Conservation (phyloP, 2,113 vertebrate species). For the Poeciliopsis occidentalis region DNA sequence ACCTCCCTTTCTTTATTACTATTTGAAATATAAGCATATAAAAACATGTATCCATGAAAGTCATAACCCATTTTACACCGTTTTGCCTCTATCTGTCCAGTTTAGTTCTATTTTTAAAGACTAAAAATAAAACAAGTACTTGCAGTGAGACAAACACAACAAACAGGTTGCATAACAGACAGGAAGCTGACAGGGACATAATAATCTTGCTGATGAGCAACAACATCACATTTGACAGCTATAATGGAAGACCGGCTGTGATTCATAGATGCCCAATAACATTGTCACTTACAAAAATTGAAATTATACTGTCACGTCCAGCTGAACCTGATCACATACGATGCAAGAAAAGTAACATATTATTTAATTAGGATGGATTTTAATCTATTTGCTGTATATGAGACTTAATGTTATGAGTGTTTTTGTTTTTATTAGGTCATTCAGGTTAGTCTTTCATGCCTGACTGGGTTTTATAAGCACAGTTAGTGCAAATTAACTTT, state of each 20-base stretch:
- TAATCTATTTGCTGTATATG: neutral
- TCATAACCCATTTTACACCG: neutral
- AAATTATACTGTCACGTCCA: conserved; percentile 12
- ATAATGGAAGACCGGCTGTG: conserved; percentile 8
- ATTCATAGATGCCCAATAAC: conserved; percentile 31
- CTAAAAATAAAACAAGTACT: neutral
- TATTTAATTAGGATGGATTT: neutral
- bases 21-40: neutral
- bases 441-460: neutral
- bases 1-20: neutral
- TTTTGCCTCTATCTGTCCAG: neutral
- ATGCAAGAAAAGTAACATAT: neutral
- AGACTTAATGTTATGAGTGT: neutral
- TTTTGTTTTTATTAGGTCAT: neutral
- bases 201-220: conserved; percentile 26
- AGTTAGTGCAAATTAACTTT: neutral
- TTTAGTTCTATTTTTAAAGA: conserved; percentile 8
- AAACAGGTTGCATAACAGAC: conserved; percentile 36
- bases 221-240: conserved; percentile 11
- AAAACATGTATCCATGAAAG: neutral
- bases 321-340: neutral
- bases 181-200: conserved; percentile 3
- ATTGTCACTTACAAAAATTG: conserved; percentile 20
- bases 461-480: neutral
- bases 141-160: conserved; percentile 15